Base-by-base conservation (phyloP, 2,888 invertebrate genomes). In the Amiota mariae region DNA sequence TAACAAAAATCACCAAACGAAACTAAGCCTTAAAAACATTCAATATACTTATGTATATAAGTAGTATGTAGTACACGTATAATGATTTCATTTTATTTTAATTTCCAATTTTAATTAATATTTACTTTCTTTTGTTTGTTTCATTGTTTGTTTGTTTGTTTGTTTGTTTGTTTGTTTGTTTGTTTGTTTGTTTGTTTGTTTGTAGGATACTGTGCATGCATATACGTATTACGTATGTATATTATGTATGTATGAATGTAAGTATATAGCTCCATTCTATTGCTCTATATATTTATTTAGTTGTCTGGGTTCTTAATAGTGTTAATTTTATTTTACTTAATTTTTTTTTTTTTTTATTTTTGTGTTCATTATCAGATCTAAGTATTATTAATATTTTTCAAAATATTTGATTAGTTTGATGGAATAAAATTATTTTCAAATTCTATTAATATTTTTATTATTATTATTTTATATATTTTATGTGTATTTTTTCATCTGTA, bases 1-100 rank as follows among this genome's bases (percentile, higher is more conserved):
- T 77, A 76, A 73, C 71, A 71, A 78, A 77, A 84, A 80, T 77
- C 81, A 82, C 77, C 80, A 79, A 76, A 59, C 59, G 59, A 59
- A 59, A 59, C 20, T 59, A 59, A 59, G 57, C 57, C 15, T 59
- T 18, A 59, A 59, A 18, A 77, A 75, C 73, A 73, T 72, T 48
- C 24, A 66, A 46, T 66, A 49, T 51, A 54, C n/a, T 13, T n/a
- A n/a, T n/a, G n/a, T n/a, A n/a, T n/a, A n/a, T n/a, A n/a, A 57
- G 11, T 74, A 24, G 24, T 24, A 24, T 24, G 24, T 24, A 24
- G 24, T 24, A 24, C 24, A 2, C 24, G 70, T 73, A n/a, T 75
- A 10, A 49, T 11, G 54, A 56, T 73, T 36, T 68, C 13, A 70
- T 63, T 48, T 56, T 66, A 72, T 70, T 71, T 79, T 76, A 67